Conservation (phyloP, 2,888 invertebrate genomes). For the Tiliacea aurago region DNA sequence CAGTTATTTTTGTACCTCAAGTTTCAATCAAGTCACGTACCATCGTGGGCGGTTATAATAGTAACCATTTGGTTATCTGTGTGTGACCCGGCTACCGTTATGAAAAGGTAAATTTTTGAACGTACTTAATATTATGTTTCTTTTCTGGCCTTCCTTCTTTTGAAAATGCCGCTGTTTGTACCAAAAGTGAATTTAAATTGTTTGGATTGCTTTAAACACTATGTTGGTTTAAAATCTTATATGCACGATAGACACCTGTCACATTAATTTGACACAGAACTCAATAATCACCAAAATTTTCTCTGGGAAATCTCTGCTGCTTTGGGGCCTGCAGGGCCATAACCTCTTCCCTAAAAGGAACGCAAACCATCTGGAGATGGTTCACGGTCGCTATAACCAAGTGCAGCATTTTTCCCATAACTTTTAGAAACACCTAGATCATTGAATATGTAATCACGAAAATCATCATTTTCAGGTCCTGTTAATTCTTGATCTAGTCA, state of each 20-base stretch:
- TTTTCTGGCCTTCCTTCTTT: slow-evolving; percentile 12
- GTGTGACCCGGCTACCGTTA: slow-evolving; percentile 33
- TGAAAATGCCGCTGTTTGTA: slow-evolving; percentile 27
- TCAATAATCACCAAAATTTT: background rate
- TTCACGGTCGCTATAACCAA: background rate
- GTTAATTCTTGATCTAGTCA: too few relatives aligned
- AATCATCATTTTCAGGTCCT: too few relatives aligned
- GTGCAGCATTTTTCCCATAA: background rate
- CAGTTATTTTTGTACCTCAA: background rate
- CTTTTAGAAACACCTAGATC: too few relatives aligned
- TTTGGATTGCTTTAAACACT: background rate
- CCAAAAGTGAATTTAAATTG: slow-evolving; percentile 16
- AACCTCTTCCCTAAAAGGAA: background rate
- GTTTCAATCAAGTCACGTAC: slow-evolving; percentile 27
- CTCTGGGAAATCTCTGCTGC: background rate
- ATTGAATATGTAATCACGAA: background rate
- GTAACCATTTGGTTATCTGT: slow-evolving; percentile 34
- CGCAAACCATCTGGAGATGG: background rate
- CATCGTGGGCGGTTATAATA: slow-evolving; percentile 26
- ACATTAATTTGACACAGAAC: background rate
- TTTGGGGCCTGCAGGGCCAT: background rate
- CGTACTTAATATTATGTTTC: slow-evolving; percentile 17
- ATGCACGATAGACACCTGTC: background rate
- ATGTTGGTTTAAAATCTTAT: background rate
- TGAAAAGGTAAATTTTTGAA: slow-evolving; percentile 25